Conservation (phyloP, 1,140 invertebrate species). For the Bacillus rossius region DNA sequence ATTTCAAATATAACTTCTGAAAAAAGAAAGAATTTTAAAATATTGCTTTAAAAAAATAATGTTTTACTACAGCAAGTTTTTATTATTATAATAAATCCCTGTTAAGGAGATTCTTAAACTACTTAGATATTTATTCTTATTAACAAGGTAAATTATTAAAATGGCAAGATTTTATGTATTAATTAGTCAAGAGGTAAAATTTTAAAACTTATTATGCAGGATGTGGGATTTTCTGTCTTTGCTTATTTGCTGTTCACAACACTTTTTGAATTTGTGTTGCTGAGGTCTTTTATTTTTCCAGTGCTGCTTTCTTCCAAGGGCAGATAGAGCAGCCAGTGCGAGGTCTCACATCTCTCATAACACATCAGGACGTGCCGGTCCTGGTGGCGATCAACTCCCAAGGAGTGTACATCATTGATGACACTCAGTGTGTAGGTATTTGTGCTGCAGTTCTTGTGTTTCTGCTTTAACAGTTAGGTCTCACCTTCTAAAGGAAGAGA, state of each 20-base stretch:
- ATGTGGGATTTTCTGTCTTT: slow-evolving; percentile 3
- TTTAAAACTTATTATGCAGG: neutral
- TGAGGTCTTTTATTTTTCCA: slow-evolving; percentile 30
- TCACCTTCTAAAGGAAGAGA: too few relatives aligned
- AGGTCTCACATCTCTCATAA: slow-evolving; percentile 76
- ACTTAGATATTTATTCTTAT: neutral
- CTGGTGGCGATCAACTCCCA: slow-evolving; percentile 82
- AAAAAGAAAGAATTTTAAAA: too few relatives aligned
- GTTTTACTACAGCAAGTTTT: too few relatives aligned
- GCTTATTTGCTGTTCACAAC: slow-evolving; percentile 30
- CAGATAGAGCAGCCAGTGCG: slow-evolving; percentile 85
- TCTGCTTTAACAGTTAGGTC: too few relatives aligned
- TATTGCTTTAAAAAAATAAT: too few relatives aligned
- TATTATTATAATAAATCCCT: too few relatives aligned
- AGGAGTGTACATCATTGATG: slow-evolving; percentile 84
- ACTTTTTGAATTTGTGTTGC: neutral
- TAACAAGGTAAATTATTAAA: neutral
- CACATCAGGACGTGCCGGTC: slow-evolving; percentile 78
- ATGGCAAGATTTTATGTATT: neutral
- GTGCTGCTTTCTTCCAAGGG: slow-evolving; percentile 81
- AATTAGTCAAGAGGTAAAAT: neutral
- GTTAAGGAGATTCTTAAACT: too few relatives aligned
- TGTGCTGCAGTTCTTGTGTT: neutral
- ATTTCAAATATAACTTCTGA: too few relatives aligned
- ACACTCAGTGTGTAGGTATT: slow-evolving; percentile 70